Conservation (phyloP, 1,140 invertebrate genomes). For the Formica exsecta region DNA sequence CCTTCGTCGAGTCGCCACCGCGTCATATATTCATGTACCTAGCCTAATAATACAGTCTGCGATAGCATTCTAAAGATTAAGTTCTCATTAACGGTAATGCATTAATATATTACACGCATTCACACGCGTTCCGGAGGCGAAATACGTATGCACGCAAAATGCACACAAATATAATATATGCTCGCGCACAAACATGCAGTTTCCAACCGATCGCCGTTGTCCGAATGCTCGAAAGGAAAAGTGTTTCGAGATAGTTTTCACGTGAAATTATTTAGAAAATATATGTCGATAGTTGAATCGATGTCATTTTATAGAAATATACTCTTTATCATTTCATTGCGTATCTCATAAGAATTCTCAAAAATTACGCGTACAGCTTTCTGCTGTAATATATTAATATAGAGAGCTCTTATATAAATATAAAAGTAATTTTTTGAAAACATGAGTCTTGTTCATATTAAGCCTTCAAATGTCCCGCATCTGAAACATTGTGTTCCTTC, state of each 20-base stretch:
- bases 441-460: conserved; percentile 1
- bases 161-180: conserved; percentile 67
- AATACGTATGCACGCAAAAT: conserved; percentile 70
- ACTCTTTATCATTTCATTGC: conserved; percentile 10
- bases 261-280: not conserved
- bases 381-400: not conserved
- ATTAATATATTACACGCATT: conserved; percentile 84
- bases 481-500: conserved; percentile 45
- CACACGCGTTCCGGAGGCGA: conserved; percentile 75
- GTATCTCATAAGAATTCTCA: conserved; percentile 26
- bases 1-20: conserved; percentile 78
- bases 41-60: conserved; percentile 86
- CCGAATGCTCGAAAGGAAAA: conserved; percentile 1
- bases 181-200: conserved; percentile 74
- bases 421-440: conserved; percentile 38
- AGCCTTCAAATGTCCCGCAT: conserved; percentile 58
- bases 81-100: conserved; percentile 81
- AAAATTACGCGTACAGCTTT: conserved; percentile 34
- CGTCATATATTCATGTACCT: conserved; percentile 80
- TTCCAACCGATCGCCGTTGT: conserved; percentile 64
- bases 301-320: conserved; percentile 41
- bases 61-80: conserved; percentile 84
- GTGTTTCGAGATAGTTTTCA: not conserved
- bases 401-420: conserved; percentile 34
- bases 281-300: conserved; percentile 4